Evolutionary conservation across 2,113 vertebrate species (phyloP).

Genomic region (Australoheros scitulus): DNA sequence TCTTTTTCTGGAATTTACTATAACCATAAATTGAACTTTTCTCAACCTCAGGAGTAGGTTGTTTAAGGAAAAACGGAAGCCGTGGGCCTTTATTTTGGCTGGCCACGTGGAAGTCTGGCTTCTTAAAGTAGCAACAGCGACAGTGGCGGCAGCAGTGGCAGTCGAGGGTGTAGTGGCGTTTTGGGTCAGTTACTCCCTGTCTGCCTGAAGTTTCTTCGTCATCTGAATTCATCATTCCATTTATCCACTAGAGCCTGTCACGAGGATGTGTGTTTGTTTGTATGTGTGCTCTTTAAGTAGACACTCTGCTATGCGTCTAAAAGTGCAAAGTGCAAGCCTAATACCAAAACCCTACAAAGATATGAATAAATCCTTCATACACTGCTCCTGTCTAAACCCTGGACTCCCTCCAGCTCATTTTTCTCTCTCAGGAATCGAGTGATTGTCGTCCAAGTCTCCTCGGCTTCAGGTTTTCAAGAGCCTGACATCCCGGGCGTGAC

Average conservation of each 20-base stretch:
- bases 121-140: slow-evolving; percentile 42
- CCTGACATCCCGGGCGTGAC: slow-evolving; percentile 27
- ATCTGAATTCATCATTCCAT: not conserved
- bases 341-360: not conserved
- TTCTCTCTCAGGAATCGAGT: slow-evolving; percentile 28
- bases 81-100: slow-evolving; percentile 48
- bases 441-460: slow-evolving; percentile 43
- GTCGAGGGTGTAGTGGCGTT: slow-evolving; percentile 22
- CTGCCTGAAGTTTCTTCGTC: slow-evolving; percentile 30
- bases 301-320: not conserved
- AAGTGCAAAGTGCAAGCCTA: slow-evolving; percentile 25
- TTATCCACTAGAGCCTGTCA: not conserved
- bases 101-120: slow-evolving; percentile 41
- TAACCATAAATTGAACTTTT: slow-evolving; percentile 34
- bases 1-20: slow-evolving; percentile 26
- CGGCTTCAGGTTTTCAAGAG: slow-evolving; percentile 37
- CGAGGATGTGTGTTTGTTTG: slow-evolving; percentile 27
- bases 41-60: slow-evolving; percentile 11
- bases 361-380: slow-evolving; percentile 5
- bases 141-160: not conserved
- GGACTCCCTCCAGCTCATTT: slow-evolving; percentile 43
- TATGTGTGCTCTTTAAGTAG: slow-evolving; percentile 28
- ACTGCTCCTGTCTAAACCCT: slow-evolving; percentile 13
- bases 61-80: slow-evolving; percentile 22
- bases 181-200: slow-evolving; percentile 44